Evolutionary conservation across 2,888 invertebrate species (phyloP).

Genomic region (Cosmopolites sordidus): DNA sequence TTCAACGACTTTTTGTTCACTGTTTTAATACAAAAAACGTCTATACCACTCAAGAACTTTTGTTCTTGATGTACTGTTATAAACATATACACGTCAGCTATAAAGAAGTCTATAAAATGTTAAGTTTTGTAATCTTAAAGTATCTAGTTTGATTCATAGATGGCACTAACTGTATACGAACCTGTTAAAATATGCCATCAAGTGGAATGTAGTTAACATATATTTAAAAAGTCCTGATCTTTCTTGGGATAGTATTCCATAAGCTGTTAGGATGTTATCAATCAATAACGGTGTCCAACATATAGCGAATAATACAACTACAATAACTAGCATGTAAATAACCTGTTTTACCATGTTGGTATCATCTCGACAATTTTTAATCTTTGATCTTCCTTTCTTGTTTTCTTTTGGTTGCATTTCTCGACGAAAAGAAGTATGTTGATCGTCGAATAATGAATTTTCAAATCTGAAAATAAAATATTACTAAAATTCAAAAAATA

Average conservation of each 20-base stretch:
- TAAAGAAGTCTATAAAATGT: too few species aligned
- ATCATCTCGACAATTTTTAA: conserved; percentile 34
- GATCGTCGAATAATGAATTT: background rate
- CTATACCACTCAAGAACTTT: too few species aligned
- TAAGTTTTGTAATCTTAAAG: too few species aligned
- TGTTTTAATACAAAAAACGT: too few species aligned
- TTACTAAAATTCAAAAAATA: background rate
- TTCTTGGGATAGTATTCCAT: conserved; percentile 52
- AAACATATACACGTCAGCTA: too few species aligned
- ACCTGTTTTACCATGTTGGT: conserved; percentile 53
- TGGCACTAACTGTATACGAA: conserved; percentile 30
- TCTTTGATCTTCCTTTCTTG: conserved; percentile 21
- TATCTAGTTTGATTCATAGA: too few species aligned
- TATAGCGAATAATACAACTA: conserved; percentile 62
- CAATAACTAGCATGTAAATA: conserved; percentile 69
- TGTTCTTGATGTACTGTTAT: too few species aligned
- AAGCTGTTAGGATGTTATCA: conserved; percentile 62
- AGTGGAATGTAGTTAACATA: conserved; percentile 58
- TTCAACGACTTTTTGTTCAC: too few species aligned
- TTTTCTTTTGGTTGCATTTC: conserved; percentile 6
- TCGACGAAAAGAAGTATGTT: background rate
- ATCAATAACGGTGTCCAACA: conserved; percentile 67
- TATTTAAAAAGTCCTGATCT: conserved; percentile 55
- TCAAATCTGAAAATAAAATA: background rate
- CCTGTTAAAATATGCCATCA: conserved; percentile 68